Evolutionary conservation across 2,888 invertebrate genomes (phyloP).

Genomic region (Herminia tarsipennalis): DNA sequence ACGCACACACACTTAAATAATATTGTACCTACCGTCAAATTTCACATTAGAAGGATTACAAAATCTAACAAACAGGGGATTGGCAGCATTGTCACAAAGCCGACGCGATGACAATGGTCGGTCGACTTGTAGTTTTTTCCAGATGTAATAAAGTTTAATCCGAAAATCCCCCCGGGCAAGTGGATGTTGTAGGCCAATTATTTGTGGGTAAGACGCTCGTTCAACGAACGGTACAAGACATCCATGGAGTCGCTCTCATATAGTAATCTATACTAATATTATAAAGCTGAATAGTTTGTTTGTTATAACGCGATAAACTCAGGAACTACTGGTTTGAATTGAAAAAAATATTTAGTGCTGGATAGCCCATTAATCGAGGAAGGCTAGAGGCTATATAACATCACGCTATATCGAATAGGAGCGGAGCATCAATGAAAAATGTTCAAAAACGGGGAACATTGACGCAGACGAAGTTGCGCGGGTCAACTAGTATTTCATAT

Average conservation of each 20-base stretch:
- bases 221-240: constrained; percentile 15
- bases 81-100: constrained; percentile 51
- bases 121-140: constrained; percentile 52
- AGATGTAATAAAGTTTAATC: constrained; percentile 70
- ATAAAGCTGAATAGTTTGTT: too few relatives aligned
- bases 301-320: too few relatives aligned
- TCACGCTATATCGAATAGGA: too few relatives aligned
- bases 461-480: too few relatives aligned
- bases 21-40: not conserved
- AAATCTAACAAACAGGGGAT: constrained; percentile 46
- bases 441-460: too few relatives aligned
- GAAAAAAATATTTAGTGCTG: too few relatives aligned
- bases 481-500: too few relatives aligned
- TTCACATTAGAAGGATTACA: constrained; percentile 43
- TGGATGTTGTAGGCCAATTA: constrained; percentile 69
- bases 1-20: not conserved
- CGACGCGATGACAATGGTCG: constrained; percentile 50
- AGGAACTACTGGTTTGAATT: too few relatives aligned
- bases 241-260: constrained; percentile 19
- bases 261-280: too few relatives aligned
- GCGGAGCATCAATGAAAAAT: too few relatives aligned
- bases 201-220: constrained; percentile 61
- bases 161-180: constrained; percentile 71
- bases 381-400: too few relatives aligned
- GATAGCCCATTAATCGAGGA: too few relatives aligned